Base-by-base conservation (phyloP, 2,888 invertebrate genomes). In the Cheilosia urbana region DNA sequence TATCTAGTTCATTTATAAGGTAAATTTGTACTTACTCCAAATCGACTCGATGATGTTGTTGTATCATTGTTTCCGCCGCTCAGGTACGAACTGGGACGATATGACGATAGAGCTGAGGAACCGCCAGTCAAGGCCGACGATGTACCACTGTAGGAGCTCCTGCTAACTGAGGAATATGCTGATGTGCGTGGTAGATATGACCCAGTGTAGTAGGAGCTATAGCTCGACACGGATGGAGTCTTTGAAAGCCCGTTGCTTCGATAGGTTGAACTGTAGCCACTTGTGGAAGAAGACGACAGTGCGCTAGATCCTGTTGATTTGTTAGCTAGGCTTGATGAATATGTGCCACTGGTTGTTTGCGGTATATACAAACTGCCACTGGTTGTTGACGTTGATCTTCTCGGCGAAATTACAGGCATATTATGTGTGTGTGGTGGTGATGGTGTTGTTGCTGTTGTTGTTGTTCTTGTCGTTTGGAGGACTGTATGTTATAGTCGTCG, bases 401-500 rank as follows among this genome's bases (percentile, higher is more conserved):
- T 90, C 88, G 92, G 90, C 90, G 92, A 92, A 90, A 92, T 92
- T 90, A 92, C 92, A 91, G 92, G 92, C 92, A 92, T 92, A 92
- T 92, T 92, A 91, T 87, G 87, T 87, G 87, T 87, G 72, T 80
- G 62, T 81, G 47, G 72, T 17, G 57, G 19, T 77, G 37, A 9
- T 51, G 49, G 27, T 58, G 68, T 24, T 11, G 17, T 19, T 60
- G 45, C 6, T 45, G 9, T 7, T 17, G n/a, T 19, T 47, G 30
- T 30, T 30, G 7, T 30, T 30, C 30, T 30, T 30, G 37, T 37
- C 37, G 47, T 51, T 47, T 69, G 58, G 75, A 60, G 72, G 83
- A 78, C 72, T 77, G 11, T 45, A 45, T 19, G 51, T 58, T 9
- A 57, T 72, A 45, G 49, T 42, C 24, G 21, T 34, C 37, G 13